Percentiles rank a stretch among this genome's conserved stretches.
Conservation (phyloP, 2,888 invertebrate genomes). For the Congeria kusceri region DNA sequence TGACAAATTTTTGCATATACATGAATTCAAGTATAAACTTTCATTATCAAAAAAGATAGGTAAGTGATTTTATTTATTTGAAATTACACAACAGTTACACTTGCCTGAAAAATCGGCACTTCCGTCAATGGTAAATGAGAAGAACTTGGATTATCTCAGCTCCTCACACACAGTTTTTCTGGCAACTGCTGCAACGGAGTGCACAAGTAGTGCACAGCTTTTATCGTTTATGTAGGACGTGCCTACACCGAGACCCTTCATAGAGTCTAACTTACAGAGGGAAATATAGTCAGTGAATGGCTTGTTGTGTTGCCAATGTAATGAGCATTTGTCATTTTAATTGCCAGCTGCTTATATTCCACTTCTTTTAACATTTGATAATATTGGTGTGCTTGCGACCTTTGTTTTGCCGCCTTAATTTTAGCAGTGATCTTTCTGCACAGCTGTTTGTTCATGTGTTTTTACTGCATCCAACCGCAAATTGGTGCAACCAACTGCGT, state of each 20-base stretch:
- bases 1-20: too few species aligned
- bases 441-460: background rate
- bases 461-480: background rate
- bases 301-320: slow-evolving; percentile 5
- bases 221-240: slow-evolving; percentile 20
- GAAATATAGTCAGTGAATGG: background rate
- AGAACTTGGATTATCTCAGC: slow-evolving; percentile 14
- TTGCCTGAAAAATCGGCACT: slow-evolving; percentile 29
- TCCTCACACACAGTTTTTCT: slow-evolving; percentile 18
- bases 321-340: slow-evolving; percentile 7
- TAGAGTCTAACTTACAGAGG: background rate
- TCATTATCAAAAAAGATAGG: too few species aligned
- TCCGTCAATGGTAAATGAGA: slow-evolving; percentile 24
- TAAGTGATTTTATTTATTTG: too few species aligned
- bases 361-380: background rate
- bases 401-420: background rate
- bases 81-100: too few species aligned
- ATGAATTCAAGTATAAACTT: too few species aligned
- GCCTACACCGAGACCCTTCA: slow-evolving; percentile 34
- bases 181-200: slow-evolving; percentile 17
- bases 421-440: background rate
- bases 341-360: background rate
- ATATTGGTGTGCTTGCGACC: background rate
- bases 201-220: slow-evolving; percentile 8
- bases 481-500: background rate